Base-by-base conservation (phyloP, 2,888 invertebrate species). In the Coecobrya sp. region DNA sequence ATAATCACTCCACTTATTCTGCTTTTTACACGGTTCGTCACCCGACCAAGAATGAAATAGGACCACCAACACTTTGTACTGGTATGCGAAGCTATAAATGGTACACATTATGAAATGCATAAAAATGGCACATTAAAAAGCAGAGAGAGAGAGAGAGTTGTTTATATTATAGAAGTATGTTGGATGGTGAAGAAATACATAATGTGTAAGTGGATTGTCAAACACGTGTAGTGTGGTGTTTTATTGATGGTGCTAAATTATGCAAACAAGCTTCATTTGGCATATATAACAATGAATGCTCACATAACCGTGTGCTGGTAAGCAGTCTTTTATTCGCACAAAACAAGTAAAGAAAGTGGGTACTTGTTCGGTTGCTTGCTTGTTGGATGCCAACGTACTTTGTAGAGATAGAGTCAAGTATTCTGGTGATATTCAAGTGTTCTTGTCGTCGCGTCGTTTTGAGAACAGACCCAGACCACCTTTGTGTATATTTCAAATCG, bases 161-260 rank as follows among this genome's bases (percentile, higher is more conserved):
- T 73, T 4, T 16, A 19, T 30, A 36, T 42, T n/a, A 16, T 42
- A 27, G 11, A 27, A 42, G 70, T 4, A 42, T 42, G 42, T 8
- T 42, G 42, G 25, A 25, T 25, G n/a, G 11, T 0, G 42, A 4
- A 42, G 19, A 73, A 73, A n/a, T 73, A 42, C 42, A 42, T 5
- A 19, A 19, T 49, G 1, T 49, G 13, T 49, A 49, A 52, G 25
- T 30, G 81, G 81, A 19, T 55, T n/a, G 59, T 27, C 59, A 81
- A 55, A 59, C 13, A 22, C 59, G 81, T 59, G 73, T 65, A 36
- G n/a, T 13, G 27, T 36, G 59, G 49, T 76, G 76, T 49, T 76
- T 76, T 76, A 76, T 76, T 76, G 55, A 30, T 59, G 81, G 81
- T 79, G 27, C 52, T 59, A 81, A 81, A 81, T 81, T 59, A 81